Evolutionary conservation across 2,797 vertebrate species (phyloP), one percentile per base, ranked within the genome.

Genomic region (Astyanax mexicanus): DNA sequence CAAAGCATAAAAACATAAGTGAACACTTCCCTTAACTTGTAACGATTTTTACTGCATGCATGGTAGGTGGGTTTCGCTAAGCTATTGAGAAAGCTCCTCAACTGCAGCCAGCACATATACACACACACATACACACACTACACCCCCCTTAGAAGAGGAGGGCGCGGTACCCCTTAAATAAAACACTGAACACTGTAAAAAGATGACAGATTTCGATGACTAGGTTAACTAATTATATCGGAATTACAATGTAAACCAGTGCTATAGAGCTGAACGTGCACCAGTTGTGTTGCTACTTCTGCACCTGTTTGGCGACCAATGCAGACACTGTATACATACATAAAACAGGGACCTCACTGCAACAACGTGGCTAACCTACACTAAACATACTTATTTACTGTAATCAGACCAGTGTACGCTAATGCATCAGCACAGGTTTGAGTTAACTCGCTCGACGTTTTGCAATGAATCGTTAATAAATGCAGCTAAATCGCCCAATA

Each of bases 391-490:
- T n/a, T 1, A 21, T 8, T 52, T 0, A 10, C 51, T 21, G n/a
- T 1, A 13, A 8, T 1, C 23, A 23, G 3, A n/a, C 21, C n/a
- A 10, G 3, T 10, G 10, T 11, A 25, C 10, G 4, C 8, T 25
- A 23, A 2, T 12, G 0, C 21, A 25, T 45, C 4, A 45, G 13
- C 0, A 52, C 19, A 0, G 11, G 23, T 49, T 21, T 10, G 11
- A 6, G 19, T 11, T 13, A 23, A 3, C 19, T 11, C 7, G n/a
- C 51, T 19, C 1, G 21, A 11, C 21, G 49, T 52, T 52, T 23
- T 10, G 25, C 54, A 54, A 54, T 8, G 49, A 25, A 54, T 54
- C 54, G n/a, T n/a, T n/a, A n/a, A n/a, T 54, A 54, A 54, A 54
- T 13, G 10, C 51, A 52, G 21, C 17, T 9, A 12, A 23, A 23